Evolutionary conservation across 1,140 invertebrate genomes (phyloP), one percentile per base, ranked within the genome.

Genomic region (Hirudo medicinalis): DNA sequence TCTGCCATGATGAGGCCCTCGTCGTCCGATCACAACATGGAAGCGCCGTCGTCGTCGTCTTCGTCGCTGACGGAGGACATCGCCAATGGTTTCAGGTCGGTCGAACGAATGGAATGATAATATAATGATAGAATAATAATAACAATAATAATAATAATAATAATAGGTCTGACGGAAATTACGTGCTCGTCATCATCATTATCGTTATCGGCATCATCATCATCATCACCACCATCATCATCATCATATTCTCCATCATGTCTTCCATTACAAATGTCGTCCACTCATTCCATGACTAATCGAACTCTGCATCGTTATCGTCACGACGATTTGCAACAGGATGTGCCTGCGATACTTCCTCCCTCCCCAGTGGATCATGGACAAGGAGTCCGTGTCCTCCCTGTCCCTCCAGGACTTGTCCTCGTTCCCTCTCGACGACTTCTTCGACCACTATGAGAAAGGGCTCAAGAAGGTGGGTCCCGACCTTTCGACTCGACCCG

Each of bases 361-460:
- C 40, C 80, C 80, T 0, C 80, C 80, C 2, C 76, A 81, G 67
- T 81, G 80, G 80, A 76, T 79, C 15, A 80, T 81, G 79, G 80
- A 82, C 71, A 82, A 82, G 72, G 80, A 81, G 60, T 75, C 77
- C 17, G 79, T 82, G 66, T 78, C 79, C 17, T 76, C 75, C 40
- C 78, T 82, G 76, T 75, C 78, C 0, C 72, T 77, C 15, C 76
- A 79, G 69, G 80, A 82, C 73, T 75, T 82, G n/a, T 77, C 78
- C 25, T 75, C 75, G 32, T 82, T 82, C 54, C 80, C 80, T 13
- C 72, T 82, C 13, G 80, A 82, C 71, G 80, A 81, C 73, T 82
- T 82, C 75, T 82, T 81, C 73, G 80, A 81, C 70, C 79, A 81
- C 71, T 82, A 81, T 71, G 80, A 81, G 71, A 78, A 79, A 66